Percentiles rank a stretch among this genome's conserved stretches.
Evolutionary conservation across 2,797 vertebrate genomes (phyloP).

Genomic region (Gastrophryne carolinensis): DNA sequence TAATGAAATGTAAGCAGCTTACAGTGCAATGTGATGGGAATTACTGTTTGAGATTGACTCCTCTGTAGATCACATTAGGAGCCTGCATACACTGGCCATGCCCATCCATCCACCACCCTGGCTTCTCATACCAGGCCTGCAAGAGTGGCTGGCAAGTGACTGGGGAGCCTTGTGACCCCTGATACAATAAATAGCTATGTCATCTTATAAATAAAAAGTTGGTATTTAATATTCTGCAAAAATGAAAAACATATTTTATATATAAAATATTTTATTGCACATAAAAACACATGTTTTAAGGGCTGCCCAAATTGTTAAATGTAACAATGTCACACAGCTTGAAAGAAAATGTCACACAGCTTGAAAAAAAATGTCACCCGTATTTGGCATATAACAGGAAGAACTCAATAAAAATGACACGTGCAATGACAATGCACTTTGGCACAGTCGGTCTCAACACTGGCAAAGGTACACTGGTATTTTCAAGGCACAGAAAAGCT

Average conservation of each 20-base stretch:
- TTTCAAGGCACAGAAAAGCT: slow-evolving; percentile 34
- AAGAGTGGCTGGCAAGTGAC: no score
- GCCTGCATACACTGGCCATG: no score
- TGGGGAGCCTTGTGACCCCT: no score
- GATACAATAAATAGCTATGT: no score
- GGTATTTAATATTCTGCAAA: background rate
- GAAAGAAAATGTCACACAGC: slow-evolving; percentile 1
- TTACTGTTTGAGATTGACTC: no score
- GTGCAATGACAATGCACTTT: slow-evolving; percentile 32
- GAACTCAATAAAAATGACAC: slow-evolving; percentile 12
- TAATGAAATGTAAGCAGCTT: no score
- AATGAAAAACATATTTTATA: background rate
- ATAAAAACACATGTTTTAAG: slow-evolving; percentile 40
- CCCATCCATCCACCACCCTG: no score
- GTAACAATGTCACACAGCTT: slow-evolving; percentile 2
- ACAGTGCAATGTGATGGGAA: no score
- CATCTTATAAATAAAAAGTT: no score
- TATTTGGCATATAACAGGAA: slow-evolving; percentile 28
- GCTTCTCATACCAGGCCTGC: no score
- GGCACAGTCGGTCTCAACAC: slow-evolving; percentile 45
- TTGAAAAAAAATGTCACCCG: slow-evolving; percentile 10
- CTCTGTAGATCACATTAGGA: no score
- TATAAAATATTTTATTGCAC: slow-evolving; percentile 66
- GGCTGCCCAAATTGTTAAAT: background rate
- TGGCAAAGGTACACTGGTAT: slow-evolving; percentile 15